Percentiles rank a stretch among this genome's conserved stretches.
Conservation (phyloP, 2,888 invertebrate genomes). For the Yponomeuta evonymella region DNA sequence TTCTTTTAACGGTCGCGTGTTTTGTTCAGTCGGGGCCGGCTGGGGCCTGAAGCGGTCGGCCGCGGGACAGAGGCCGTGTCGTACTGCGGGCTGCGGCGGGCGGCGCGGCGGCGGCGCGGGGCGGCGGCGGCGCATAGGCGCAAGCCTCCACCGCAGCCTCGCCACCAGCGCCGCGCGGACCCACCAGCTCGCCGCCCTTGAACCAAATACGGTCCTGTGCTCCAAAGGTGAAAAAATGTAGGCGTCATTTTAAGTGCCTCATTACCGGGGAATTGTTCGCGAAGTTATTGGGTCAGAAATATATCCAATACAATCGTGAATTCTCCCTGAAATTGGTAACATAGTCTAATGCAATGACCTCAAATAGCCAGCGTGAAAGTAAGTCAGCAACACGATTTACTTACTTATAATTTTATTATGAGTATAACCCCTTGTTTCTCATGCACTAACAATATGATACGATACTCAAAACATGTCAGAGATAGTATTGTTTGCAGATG, state of each 20-base stretch:
- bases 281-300: background rate
- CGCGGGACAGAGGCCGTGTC: constrained; percentile 55
- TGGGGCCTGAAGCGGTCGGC: constrained; percentile 12
- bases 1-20: constrained; percentile 10
- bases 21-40: constrained; percentile 36
- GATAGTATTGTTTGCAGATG: too few species aligned
- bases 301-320: background rate
- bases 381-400: too few species aligned
- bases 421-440: too few species aligned
- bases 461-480: too few species aligned
- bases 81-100: constrained; percentile 59
- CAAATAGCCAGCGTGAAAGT: too few species aligned
- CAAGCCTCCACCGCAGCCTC: constrained; percentile 7
- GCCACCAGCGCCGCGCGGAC: constrained; percentile 3
- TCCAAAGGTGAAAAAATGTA: background rate
- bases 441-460: too few species aligned
- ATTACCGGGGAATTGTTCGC: background rate
- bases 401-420: too few species aligned
- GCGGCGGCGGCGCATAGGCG: constrained; percentile 14
- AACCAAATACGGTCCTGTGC: constrained; percentile 9
- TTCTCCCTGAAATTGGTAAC: background rate
- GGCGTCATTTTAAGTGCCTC: background rate
- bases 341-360: too few species aligned
- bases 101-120: constrained; percentile 26
- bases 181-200: constrained; percentile 15